Percentiles rank a stretch among this genome's conserved stretches.
Evolutionary conservation across 2,797 vertebrate species (phyloP).

Genomic region (Euphonia xanthogaster): DNA sequence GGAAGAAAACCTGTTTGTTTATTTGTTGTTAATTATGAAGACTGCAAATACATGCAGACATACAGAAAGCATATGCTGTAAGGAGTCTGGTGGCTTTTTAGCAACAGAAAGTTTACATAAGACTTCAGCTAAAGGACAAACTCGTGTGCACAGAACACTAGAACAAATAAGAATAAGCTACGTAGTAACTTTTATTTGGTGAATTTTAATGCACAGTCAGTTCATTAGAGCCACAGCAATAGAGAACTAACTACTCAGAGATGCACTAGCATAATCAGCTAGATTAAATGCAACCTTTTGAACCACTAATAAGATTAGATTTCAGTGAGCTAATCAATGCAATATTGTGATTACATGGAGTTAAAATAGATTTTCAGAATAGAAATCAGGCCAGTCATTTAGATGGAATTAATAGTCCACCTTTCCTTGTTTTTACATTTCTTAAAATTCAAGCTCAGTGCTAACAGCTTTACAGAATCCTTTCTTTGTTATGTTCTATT

Average conservation of each 20-base stretch:
- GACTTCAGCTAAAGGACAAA: not conserved
- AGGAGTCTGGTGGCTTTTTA: not conserved
- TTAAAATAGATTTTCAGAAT: constrained; percentile 17
- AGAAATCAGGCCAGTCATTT: constrained; percentile 5
- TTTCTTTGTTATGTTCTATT: not conserved
- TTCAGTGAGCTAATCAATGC: constrained; percentile 2
- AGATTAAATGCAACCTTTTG: constrained; percentile 25
- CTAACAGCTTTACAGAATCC: not conserved
- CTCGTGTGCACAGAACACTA: not conserved
- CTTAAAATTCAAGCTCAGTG: not conserved
- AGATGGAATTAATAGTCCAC: not conserved
- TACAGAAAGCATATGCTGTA: not conserved
- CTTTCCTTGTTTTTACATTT: not conserved
- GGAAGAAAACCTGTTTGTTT: not conserved
- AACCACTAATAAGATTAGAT: constrained; percentile 39
- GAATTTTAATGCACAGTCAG: not conserved
- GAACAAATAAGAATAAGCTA: not conserved
- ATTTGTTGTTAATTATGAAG: not conserved
- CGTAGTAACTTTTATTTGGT: not conserved
- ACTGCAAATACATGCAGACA: not conserved
- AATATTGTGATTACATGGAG: constrained; percentile 6
- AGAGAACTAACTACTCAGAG: not conserved
- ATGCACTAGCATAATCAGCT: not conserved
- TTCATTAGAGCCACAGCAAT: not conserved
- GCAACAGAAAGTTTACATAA: not conserved